Evolutionary conservation across 2,113 vertebrate species (phyloP).

Genomic region (Charadrius vociferus): DNA sequence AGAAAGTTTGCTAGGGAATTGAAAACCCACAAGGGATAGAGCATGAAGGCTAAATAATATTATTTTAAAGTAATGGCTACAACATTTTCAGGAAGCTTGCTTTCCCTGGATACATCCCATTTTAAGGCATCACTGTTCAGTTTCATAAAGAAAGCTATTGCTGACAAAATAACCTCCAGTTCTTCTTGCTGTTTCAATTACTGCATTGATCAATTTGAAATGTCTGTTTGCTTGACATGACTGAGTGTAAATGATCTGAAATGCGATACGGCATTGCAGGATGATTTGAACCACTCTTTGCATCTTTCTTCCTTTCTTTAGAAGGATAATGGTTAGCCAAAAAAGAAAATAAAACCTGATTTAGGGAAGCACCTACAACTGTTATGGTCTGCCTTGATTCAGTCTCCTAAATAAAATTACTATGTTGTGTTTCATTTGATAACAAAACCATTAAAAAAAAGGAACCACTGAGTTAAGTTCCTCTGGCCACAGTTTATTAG

Average conservation of each 20-base stretch:
- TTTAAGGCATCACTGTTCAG: slow-evolving; percentile 66
- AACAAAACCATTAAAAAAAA: neutral
- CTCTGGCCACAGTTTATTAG: neutral
- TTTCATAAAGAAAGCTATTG: slow-evolving; percentile 32
- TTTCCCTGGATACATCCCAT: slow-evolving; percentile 55
- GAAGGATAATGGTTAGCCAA: neutral
- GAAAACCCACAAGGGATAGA: slow-evolving; percentile 56
- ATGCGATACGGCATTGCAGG: neutral
- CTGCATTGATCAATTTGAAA: slow-evolving; percentile 34
- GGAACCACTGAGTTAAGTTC: neutral
- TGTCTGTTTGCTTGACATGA: slow-evolving; percentile 16
- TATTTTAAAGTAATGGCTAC: slow-evolving; percentile 47
- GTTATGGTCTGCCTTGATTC: neutral
- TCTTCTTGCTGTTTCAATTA: slow-evolving; percentile 46
- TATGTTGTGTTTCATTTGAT: neutral
- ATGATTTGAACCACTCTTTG: neutral
- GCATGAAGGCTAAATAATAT: slow-evolving; percentile 52
- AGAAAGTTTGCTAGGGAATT: slow-evolving; percentile 54
- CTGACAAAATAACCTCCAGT: slow-evolving; percentile 34
- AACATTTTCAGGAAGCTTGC: slow-evolving; percentile 57
- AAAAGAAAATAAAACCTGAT: neutral
- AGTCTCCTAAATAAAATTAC: neutral
- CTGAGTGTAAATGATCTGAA: slow-evolving; percentile 9
- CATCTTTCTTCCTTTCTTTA: neutral
- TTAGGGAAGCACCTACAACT: neutral